Conservation (phyloP, 2,797 vertebrate species). For the Ctenosaura bakeri region DNA sequence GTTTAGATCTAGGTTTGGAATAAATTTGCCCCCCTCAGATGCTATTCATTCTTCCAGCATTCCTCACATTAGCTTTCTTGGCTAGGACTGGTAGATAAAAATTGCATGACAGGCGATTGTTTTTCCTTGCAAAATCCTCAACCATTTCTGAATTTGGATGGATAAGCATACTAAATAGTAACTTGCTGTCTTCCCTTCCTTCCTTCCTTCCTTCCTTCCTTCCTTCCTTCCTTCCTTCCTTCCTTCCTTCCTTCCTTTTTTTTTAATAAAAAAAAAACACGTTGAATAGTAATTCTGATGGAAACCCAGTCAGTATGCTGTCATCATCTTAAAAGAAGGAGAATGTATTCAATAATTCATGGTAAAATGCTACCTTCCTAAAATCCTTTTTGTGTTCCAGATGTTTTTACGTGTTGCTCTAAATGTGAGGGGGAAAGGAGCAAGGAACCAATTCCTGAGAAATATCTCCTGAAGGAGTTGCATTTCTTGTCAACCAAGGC, state of each 20-base stretch:
- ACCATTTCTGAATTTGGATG: background rate
- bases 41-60: too few species aligned
- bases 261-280: background rate
- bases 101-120: background rate
- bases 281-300: background rate
- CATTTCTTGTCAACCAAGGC: constrained; percentile 6
- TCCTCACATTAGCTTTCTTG: too few species aligned
- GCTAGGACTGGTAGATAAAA: background rate
- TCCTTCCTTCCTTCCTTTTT: background rate
- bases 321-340: background rate
- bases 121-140: accelerated
- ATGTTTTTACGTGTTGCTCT: background rate
- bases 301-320: background rate
- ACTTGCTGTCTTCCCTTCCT: background rate
- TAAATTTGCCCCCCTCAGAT: too few species aligned
- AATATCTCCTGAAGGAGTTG: constrained; percentile 6
- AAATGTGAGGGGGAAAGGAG: background rate
- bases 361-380: constrained; percentile 13
- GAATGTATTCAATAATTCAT: constrained; percentile 12
- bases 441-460: background rate
- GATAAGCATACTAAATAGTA: constrained; percentile 10
- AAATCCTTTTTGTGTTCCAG: background rate
- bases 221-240: background rate
- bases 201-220: too few species aligned
- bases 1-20: background rate